Evolutionary conservation across 2,797 vertebrate genomes (phyloP), one percentile per base, ranked within the genome.

Genomic region (Mionectes olivaceus): DNA sequence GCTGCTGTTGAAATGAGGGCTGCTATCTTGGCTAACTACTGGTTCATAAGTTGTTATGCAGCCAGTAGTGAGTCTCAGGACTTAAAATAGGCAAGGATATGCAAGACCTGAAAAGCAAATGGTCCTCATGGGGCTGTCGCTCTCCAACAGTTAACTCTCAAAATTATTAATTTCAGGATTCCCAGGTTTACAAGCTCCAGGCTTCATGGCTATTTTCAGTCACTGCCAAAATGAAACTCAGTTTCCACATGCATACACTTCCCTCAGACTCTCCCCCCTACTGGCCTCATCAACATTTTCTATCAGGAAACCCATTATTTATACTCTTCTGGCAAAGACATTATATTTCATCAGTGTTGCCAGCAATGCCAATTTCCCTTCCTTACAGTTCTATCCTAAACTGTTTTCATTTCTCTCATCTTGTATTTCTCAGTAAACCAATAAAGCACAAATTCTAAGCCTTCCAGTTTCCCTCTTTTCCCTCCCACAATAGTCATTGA

Each of bases 301-400:
- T 94, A 89, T 96, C 93, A 96, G 85, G 93, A 96, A 96, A 90
- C 83, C 76, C 77, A 93, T 93, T 94, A 93, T 96, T 96, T 95
- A 94, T 93, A 90, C 64, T 91, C 70, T 90, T 93, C 87, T 94
- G 95, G 94, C 89, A 91, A 94, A 80, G 80, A 91, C 91, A 90
- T 94, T 88, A 60, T 70, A 96, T 94, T 94, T 96, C 95, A 94
- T 94, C 87, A 90, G 74, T 77, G 50, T 74, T 94, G 94, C 91
- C 85, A 95, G 74, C 77, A 94, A 86, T 89, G 89, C 90, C 83
- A 93, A 87, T 96, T 94, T 94, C 80, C 55, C 83, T 68, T 90
- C 93, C 80, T 74, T 91, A 93, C 30, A 8, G 37, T 92, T 84
- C 80, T 84, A 44, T 82, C 76, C 83, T 84, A 88, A 94, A 90